phyloP scores from a whole-genome alignment of 2,113 vertebrate species.

The Pteruthius melanotis region DNA sequence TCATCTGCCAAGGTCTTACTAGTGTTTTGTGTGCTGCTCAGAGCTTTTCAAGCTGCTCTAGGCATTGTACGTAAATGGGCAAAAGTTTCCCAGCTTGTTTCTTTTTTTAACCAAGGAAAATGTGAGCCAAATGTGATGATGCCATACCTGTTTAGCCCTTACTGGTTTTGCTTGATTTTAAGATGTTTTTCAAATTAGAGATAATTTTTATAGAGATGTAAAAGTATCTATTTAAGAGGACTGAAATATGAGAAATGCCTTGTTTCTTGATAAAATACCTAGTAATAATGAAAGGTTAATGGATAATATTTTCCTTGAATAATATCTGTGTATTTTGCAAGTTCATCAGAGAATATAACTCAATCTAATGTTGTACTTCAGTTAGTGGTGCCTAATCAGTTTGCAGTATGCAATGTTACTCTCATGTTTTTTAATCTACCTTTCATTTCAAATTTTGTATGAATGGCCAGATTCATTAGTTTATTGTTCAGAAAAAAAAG shows the following conservation, averaged over 20 bases:
- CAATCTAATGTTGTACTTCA: background rate
- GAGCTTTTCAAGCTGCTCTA: background rate
- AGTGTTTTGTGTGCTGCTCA: background rate
- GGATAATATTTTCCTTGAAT: background rate
- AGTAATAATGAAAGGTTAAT: background rate
- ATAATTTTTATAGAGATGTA: background rate
- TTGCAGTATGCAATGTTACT: background rate
- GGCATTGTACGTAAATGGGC: background rate
- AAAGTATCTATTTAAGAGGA: background rate
- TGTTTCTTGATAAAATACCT: background rate
- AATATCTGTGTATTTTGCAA: background rate
- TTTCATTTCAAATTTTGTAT: background rate
- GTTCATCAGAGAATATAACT: background rate
- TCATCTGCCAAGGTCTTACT: rapidly evolving
- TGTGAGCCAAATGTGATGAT: background rate
- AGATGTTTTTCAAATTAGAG: background rate
- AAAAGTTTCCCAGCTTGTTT: background rate
- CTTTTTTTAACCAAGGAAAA: background rate
- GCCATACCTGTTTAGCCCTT: background rate
- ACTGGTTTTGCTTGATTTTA: background rate
- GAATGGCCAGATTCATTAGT: background rate
- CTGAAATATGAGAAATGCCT: background rate
- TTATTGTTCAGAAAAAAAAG: background rate
- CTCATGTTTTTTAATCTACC: background rate
- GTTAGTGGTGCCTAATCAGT: background rate